phyloP scores from a whole-genome alignment of 2,797 vertebrate species.

The Acipenser oxyrinchus region DNA sequence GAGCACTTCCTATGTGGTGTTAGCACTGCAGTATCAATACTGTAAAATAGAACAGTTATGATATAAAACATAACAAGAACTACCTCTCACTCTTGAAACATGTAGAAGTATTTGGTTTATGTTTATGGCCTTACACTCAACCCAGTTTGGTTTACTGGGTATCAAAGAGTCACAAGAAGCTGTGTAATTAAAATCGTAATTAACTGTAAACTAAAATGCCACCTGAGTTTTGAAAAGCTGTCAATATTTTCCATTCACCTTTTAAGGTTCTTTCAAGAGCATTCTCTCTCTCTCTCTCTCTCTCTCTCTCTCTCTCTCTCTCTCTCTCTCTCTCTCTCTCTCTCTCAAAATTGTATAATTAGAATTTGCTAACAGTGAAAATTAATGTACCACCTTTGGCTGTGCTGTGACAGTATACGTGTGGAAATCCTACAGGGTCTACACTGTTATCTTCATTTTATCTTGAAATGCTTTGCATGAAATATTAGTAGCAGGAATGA shows the following conservation, averaged over 20 bases:
- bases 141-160: conserved; percentile 74
- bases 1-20: too few relatives aligned
- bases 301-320: conserved; percentile 32
- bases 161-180: conserved; percentile 74
- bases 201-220: conserved; percentile 71
- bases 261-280: background rate
- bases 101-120: too few relatives aligned
- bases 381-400: conserved; percentile 10
- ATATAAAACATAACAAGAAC: too few relatives aligned
- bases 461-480: background rate
- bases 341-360: background rate
- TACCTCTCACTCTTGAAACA: too few relatives aligned
- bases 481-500: background rate
- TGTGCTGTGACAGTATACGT: conserved; percentile 1
- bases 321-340: conserved; percentile 51
- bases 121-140: conserved; percentile 57
- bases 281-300: conserved; percentile 44
- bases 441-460: conserved; percentile 3
- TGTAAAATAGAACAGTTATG: too few relatives aligned
- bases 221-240: conserved; percentile 74
- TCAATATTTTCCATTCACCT: conserved; percentile 63
- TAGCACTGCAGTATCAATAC: too few relatives aligned
- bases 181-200: conserved; percentile 73
- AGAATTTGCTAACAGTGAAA: conserved; percentile 4
- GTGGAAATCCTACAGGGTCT: background rate